Evolutionary conservation across 2,113 vertebrate genomes (phyloP).

Genomic region (Corythornis vintsioides): DNA sequence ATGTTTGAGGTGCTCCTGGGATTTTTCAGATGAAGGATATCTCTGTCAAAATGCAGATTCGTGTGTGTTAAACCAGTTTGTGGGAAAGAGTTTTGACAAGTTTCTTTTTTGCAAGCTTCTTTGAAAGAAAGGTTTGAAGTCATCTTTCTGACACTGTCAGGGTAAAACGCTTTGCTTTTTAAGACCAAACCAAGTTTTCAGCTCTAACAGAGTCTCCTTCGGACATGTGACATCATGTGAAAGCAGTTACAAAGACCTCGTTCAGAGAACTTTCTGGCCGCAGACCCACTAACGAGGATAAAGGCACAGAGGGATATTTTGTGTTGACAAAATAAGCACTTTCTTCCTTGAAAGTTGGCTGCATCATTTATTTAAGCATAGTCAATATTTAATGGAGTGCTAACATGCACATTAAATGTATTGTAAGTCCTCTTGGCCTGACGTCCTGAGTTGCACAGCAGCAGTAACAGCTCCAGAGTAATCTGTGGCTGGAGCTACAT

Average conservation of each 20-base stretch:
- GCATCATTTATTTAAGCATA: conserved; percentile 59
- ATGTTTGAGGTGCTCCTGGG: not conserved
- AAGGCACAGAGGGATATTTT: conserved; percentile 39
- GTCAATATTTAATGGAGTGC: conserved; percentile 67
- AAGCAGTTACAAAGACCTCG: not conserved
- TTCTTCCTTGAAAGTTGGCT: conserved; percentile 57
- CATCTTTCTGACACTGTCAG: not conserved
- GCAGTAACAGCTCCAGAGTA: not conserved
- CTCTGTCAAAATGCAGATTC: not conserved
- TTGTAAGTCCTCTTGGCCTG: not conserved
- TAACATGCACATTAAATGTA: conserved; percentile 45
- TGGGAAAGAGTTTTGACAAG: not conserved
- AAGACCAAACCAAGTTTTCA: not conserved
- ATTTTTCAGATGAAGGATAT: not conserved
- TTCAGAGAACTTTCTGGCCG: conserved; percentile 35
- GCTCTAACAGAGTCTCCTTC: not conserved
- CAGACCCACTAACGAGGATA: not conserved
- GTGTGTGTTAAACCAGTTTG: not conserved
- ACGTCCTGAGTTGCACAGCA: not conserved
- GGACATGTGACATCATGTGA: not conserved
- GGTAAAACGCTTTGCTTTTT: not conserved
- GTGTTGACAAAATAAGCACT: conserved; percentile 54
- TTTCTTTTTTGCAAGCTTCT: not conserved
- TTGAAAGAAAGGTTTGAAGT: not conserved
- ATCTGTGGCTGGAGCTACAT: not conserved